Conservation (phyloP, 1,140 invertebrate genomes). For the Brachystomella parvula region DNA sequence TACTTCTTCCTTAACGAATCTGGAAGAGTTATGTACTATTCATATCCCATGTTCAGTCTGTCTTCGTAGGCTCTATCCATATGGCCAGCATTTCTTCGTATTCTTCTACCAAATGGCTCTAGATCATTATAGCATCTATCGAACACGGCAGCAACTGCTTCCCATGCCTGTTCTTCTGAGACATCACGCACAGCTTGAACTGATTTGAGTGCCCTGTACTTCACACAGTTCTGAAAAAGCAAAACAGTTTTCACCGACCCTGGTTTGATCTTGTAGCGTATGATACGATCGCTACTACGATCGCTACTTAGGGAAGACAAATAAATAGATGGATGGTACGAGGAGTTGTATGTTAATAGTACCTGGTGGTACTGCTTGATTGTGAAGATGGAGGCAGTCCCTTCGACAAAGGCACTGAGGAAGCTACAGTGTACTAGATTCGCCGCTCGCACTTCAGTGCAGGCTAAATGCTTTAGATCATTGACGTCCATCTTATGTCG, state of each 20-base stretch:
- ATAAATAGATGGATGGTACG: too few relatives aligned
- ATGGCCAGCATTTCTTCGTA: slow-evolving; percentile 66
- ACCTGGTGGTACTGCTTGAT: slow-evolving; percentile 65
- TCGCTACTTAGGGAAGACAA: too few relatives aligned
- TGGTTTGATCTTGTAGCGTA: too few relatives aligned
- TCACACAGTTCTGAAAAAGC: slow-evolving; percentile 72
- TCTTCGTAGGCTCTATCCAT: slow-evolving; percentile 69
- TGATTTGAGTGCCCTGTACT: slow-evolving; percentile 72
- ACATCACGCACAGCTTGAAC: slow-evolving; percentile 72
- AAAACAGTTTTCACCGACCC: neutral
- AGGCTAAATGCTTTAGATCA: slow-evolving; percentile 87
- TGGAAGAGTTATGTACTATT: slow-evolving; percentile 22
- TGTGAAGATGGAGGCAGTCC: slow-evolving; percentile 63
- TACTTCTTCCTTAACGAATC: too few relatives aligned
- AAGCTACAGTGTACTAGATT: slow-evolving; percentile 88
- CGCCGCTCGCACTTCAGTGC: slow-evolving; percentile 85
- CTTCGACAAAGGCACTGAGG: slow-evolving; percentile 64
- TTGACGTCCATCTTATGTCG: slow-evolving; percentile 77
- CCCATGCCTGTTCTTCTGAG: slow-evolving; percentile 58
- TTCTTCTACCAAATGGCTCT: slow-evolving; percentile 79
- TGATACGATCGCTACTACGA: too few relatives aligned
- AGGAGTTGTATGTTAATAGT: neutral
- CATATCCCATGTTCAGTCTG: slow-evolving; percentile 70
- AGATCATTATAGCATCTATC: slow-evolving; percentile 84
- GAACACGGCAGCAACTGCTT: slow-evolving; percentile 80